Percentiles rank a stretch among this genome's conserved stretches.
Conservation (phyloP, 2,797 vertebrate genomes). For the Microctenopoma lineatum region DNA sequence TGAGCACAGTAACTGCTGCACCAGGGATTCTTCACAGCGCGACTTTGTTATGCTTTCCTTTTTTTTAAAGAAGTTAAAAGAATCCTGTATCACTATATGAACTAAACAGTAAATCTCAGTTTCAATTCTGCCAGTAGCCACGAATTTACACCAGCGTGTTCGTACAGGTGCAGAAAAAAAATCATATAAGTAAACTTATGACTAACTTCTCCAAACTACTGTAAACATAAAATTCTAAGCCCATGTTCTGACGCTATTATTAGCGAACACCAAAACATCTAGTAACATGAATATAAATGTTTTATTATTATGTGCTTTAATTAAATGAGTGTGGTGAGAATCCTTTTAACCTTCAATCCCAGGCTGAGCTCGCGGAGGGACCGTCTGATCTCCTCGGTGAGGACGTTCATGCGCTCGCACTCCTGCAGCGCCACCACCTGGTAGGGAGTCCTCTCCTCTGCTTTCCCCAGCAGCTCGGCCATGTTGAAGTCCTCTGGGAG, state of each 20-base stretch:
- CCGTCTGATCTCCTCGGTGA: slow-evolving; percentile 87
- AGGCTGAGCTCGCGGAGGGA: slow-evolving; percentile 89
- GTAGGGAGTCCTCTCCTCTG: slow-evolving; percentile 91
- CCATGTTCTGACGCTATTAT: no score
- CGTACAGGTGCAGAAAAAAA: no score
- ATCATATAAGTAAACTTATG: no score
- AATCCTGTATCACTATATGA: not conserved
- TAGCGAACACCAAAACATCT: no score
- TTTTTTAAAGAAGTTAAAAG: no score
- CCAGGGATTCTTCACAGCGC: not conserved
- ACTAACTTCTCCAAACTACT: no score
- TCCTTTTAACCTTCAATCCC: slow-evolving; percentile 88
- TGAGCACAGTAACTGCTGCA: not conserved
- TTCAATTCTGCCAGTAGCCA: not conserved
- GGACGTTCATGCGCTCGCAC: slow-evolving; percentile 92
- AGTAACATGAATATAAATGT: no score
- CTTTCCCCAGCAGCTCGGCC: slow-evolving; percentile 86
- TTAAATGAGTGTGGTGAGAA: no score
- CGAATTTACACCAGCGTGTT: no score
- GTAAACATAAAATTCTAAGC: no score
- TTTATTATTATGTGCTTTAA: no score
- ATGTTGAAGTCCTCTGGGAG: slow-evolving; percentile 91
- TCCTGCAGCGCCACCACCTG: slow-evolving; percentile 93
- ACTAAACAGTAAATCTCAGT: not conserved
- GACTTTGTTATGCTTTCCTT: not conserved